Base-by-base conservation (phyloP, 2,797 vertebrate species). In the Naso thynnoides region DNA sequence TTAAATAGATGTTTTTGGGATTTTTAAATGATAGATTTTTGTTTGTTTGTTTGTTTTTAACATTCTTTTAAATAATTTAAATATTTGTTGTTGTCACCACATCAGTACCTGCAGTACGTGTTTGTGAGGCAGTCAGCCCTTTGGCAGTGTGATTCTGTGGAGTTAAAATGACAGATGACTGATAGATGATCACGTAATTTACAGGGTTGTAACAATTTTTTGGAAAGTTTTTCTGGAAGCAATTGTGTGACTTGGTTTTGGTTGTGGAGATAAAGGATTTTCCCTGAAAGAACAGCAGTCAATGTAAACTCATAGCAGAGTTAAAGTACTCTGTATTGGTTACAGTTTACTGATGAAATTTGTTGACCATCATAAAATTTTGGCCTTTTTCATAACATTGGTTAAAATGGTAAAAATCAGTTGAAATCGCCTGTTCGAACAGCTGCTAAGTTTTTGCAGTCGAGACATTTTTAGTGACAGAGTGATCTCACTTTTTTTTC, bases 31-130 rank as follows among this genome's bases (percentile, higher is more conserved):
- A 19, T 55, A 6, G 6, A n/a, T n/a, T n/a, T n/a, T n/a, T n/a
- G n/a, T n/a, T n/a, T n/a, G n/a, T n/a, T n/a, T n/a, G n/a, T 68
- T 60, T 0, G 50, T 83, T 67, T 65, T 50, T 0, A 42, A 61
- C 19, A 33, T 69, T 74, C 27, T 24, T 70, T 14, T 61, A 33
- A 83, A 67, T 78, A 9, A 74, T 83, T 70, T 49, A 8, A 33
- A 50, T 52, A 31, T 59, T 72, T 53, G 18, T 39, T 27, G n/a
- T 55, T 41, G 33, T 58, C 48, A 27, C 9, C 53, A 53, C 9
- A 4, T 62, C 67, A 59, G 36, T 54, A 41, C 16, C 44, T 33
- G n/a, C 53, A 55, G 59, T 52, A 14, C 19, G 16, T 48, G 21
- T 66, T 5, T 36, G 52, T 1, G 56, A 65, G 8, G 36, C 31